phyloP scores from a whole-genome alignment of 2,113 vertebrate genomes.

The Peromyscus polionotus region DNA sequence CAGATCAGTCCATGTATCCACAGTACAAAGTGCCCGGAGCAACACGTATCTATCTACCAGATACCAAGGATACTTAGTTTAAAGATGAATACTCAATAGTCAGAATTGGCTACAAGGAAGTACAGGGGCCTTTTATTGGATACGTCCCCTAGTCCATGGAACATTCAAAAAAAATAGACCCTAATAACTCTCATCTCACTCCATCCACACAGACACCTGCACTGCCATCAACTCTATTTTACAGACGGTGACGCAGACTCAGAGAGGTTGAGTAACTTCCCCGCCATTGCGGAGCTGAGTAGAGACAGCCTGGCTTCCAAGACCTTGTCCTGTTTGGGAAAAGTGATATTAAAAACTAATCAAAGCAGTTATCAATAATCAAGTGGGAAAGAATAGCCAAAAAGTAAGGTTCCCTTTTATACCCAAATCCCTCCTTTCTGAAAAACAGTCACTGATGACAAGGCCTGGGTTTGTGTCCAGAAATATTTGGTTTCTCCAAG shows the following conservation, averaged over 20 bases:
- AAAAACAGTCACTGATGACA: not conserved
- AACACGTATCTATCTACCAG: not conserved
- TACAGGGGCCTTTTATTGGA: not conserved
- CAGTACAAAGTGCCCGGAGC: not conserved
- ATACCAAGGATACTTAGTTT: not conserved
- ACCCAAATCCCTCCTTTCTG: not conserved
- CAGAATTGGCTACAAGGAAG: not conserved
- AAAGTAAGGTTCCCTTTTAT: not conserved
- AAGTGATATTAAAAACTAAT: not conserved
- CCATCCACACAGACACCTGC: too few relatives aligned
- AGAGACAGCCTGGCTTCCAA: not conserved
- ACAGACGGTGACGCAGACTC: not conserved
- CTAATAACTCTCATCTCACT: not conserved
- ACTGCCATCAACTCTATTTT: not conserved
- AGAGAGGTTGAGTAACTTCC: rapidly evolving
- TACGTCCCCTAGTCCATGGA: not conserved
- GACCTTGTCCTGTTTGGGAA: not conserved
- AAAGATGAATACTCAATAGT: too few relatives aligned
- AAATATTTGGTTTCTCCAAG: not conserved
- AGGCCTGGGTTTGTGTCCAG: not conserved
- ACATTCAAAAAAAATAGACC: not conserved
- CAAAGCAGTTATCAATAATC: not conserved
- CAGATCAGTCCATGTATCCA: not conserved
- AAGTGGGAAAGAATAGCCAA: not conserved
- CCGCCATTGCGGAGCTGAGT: not conserved